Evolutionary conservation across 1,140 invertebrate genomes (phyloP).

Genomic region (Leptinotarsa texana): DNA sequence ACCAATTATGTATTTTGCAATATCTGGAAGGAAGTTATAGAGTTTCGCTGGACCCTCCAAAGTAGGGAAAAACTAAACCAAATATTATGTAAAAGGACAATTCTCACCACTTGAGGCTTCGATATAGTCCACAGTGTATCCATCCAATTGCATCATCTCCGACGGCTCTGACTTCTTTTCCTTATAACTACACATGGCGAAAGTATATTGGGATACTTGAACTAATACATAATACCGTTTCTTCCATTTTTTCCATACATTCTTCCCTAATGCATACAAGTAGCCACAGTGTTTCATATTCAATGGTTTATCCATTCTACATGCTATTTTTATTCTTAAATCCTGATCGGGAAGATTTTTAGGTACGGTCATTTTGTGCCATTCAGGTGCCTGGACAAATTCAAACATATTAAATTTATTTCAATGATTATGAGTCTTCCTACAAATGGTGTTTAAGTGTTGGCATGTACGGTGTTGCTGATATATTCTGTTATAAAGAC

Average conservation of each 20-base stretch:
- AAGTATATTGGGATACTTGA: conserved; percentile 99
- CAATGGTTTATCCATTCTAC: conserved; percentile 97
- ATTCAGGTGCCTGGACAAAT: conserved; percentile 80
- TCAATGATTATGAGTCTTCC: neutral
- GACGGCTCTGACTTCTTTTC: conserved; percentile 99
- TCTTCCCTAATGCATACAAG: conserved; percentile 93
- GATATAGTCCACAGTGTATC: conserved; percentile 99
- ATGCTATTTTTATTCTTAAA: conserved; percentile 95
- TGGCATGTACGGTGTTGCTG: too few species aligned
- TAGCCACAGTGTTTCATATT: conserved; percentile 98
- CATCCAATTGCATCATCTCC: conserved; percentile 99
- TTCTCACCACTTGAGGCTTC: conserved; percentile 82
- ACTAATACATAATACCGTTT: conserved; percentile 97
- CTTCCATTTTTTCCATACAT: conserved; percentile 99
- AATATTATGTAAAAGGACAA: too few species aligned
- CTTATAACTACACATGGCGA: conserved; percentile 99
- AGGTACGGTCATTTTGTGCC: conserved; percentile 95
- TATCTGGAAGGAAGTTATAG: too few species aligned
- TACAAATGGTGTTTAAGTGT: conserved; percentile 8
- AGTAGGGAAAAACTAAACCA: too few species aligned
- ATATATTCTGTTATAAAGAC: too few species aligned
- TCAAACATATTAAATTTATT: neutral
- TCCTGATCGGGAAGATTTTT: conserved; percentile 96
- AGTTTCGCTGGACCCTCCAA: too few species aligned
- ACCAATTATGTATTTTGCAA: too few species aligned